These are phyloP conservation scores for Pomatostomus ruficeps DNA, from an alignment of 2,113 vertebrate genomes.

Conservation along the genomic window DNA sequence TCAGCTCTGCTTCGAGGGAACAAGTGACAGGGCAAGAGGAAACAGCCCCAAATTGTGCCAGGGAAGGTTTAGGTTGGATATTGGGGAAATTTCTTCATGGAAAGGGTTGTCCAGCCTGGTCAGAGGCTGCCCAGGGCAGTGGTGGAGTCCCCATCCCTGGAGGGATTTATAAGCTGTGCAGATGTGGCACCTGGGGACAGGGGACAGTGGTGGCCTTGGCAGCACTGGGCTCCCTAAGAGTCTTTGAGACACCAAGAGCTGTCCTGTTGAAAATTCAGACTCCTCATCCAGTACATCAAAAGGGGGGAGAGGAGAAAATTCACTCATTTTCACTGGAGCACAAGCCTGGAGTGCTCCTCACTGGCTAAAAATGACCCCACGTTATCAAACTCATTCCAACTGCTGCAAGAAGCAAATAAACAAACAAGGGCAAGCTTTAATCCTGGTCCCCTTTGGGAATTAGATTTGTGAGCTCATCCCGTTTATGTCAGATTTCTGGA, in stretches of 20 bases:
- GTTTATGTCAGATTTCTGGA: not conserved
- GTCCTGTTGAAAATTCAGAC: accelerated
- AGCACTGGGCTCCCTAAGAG: not conserved
- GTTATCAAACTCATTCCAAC: accelerated
- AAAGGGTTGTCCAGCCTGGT: not conserved
- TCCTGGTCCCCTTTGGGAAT: not conserved
- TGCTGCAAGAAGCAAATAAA: not conserved
- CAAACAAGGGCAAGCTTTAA: not conserved
- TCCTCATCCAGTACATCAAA: not conserved
- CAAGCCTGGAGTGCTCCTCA: not conserved
- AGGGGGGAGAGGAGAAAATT: not conserved
- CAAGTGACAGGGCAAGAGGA: not conserved
- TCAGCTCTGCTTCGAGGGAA: not conserved
- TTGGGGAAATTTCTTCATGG: not conserved
- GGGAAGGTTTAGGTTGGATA: not conserved
- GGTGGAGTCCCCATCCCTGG: not conserved
- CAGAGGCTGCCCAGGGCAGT: not conserved
- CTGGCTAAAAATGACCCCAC: not conserved
- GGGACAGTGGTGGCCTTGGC: not conserved
- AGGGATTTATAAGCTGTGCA: not conserved
- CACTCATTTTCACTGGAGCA: accelerated
- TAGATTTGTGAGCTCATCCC: not conserved
- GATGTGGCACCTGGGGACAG: not conserved
- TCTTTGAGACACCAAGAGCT: not conserved
- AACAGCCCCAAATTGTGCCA: not conserved